Conservation (phyloP, 53 echinoderm and acorn worm genomes). For the Echinometra lucunter region DNA sequence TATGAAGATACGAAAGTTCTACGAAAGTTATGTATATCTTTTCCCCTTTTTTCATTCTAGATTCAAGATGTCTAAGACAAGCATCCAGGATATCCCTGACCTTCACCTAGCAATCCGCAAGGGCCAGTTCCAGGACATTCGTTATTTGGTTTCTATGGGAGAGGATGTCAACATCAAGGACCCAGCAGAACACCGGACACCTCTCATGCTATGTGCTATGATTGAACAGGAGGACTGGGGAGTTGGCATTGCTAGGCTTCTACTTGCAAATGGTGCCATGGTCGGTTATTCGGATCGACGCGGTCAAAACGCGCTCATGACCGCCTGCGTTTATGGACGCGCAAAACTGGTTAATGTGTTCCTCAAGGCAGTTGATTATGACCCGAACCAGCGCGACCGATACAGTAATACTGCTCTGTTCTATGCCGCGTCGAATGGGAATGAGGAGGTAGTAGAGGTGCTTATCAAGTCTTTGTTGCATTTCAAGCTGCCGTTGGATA, state of each 20-base stretch:
- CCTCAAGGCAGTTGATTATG: conserved; percentile 83
- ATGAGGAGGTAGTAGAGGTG: conserved; percentile 67
- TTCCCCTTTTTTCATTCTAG: not conserved
- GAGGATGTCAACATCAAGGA: conserved; percentile 81
- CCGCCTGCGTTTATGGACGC: conserved; percentile 81
- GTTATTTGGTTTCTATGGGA: conserved; percentile 77
- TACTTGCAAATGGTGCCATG: conserved; percentile 85
- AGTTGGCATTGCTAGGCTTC: conserved; percentile 86
- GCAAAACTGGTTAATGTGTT: conserved; percentile 76
- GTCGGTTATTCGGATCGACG: conserved; percentile 81
- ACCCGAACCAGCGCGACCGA: conserved; percentile 84
- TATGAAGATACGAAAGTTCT: not conserved
- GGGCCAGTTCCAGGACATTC: conserved; percentile 89
- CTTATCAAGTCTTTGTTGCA: conserved; percentile 74
- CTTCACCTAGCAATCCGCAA: conserved; percentile 83
- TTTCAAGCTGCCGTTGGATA: conserved; percentile 78
- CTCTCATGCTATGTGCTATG: conserved; percentile 84
- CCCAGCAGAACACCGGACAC: conserved; percentile 75
- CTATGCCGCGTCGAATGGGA: conserved; percentile 85
- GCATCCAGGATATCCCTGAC: conserved; percentile 72
- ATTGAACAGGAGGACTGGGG: conserved; percentile 84
- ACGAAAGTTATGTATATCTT: not conserved
- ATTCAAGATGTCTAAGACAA: conserved; percentile 33
- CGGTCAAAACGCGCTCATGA: conserved; percentile 85
- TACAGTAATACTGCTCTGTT: conserved; percentile 90